Base-by-base conservation (phyloP, 2,113 vertebrate genomes). In the Procavia capensis region DNA sequence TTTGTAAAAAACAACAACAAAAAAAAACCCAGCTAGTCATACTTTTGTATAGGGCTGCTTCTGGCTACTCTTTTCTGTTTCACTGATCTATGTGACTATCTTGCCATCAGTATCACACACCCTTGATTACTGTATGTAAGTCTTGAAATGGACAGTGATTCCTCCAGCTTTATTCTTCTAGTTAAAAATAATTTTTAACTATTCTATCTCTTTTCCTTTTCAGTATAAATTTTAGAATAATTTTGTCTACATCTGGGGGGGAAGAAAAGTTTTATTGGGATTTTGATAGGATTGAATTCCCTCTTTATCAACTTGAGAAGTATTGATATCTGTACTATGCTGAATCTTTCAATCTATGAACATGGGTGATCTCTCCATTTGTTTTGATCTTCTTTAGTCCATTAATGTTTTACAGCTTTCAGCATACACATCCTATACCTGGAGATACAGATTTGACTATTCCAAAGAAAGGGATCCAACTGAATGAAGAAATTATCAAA, bases 211-310 rank as follows among this genome's bases (percentile, higher is more conserved):
- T n/a, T 94, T 39, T 29, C 27, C 84, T 27, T 66, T 74, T 87
- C 83, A 20, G 39, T 39, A 82, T 27, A 81, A 36, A 27, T 47
- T 82, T 92, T 75, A 82, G 36, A 87, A 45, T 57, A 82, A 75
- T 36, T 34, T 24, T 76, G 57, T 39, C 54, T 75, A 47, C 45
- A 66, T 31, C 9, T 59, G n/a, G 31, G 43, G 41, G n/a, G 31
- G 43, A 50, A 76, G 76, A 89, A 89, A 54, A 54, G 50, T 54
- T 16, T 54, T 54, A 54, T 54, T 54, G 50, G 50, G 50, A 54
- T 54, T 54, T 54, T 54, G 50, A 54, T 54, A 54, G 50, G 3
- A 54, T 54, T 54, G 50, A 11, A 54, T 54, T 54, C 14, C 14
- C 75, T 29, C 17, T n/a, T n/a, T 64, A 85, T 79, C 17, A 57